Base-by-base conservation (phyloP, 2,797 vertebrate species). In the Babyrousa celebensis region DNA sequence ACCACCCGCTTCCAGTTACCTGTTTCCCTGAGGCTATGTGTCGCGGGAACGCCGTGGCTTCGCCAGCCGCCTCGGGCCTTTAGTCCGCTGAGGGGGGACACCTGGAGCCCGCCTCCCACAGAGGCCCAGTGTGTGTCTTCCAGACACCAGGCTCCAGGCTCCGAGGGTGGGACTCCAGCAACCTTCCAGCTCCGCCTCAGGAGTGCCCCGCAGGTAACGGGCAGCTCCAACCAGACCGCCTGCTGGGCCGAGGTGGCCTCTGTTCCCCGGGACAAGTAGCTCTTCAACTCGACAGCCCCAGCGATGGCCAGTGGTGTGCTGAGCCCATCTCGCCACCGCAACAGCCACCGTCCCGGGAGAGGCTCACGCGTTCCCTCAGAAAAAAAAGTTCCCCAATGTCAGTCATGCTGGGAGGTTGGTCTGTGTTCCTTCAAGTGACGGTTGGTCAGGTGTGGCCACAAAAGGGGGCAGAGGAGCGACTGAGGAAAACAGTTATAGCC, bases 291-390 rank as follows among this genome's bases (percentile, higher is more conserved):
- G 12, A 12, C 25, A 93, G 72, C 10, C 32, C 23, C 36, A 58
- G 7, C 12, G 0, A 7, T 21, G 32, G 18, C 43, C 12, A 12
- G 21, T 3, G 1, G 74, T 0, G 1, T 12, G n/a, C n/a, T 36
- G 36, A 65, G 32, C 29, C 25, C 9, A 5, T 29, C 88, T 27
- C 1, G 12, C n/a, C 52, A 27, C 25, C 84, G 7, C 3, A 12
- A 12, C 40, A 16, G 17, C 5, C 25, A 62, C 10, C 12, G 0
- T 62, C 80, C 48, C 12, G 14, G 12, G 4, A 62, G 27, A n/a
- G 9, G 16, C 52, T 6, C 15, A 15, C 2, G 0, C 0, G 21
- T 29, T 32, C 75, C 52, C 23, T 65, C 65, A 36, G 71, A 67
- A 89, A 68, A 89, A 68, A 84, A 40, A 78, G 17, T 63, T 77